Evolutionary conservation across 2,113 vertebrate genomes (phyloP), one percentile per base, ranked within the genome.

Genomic region (Zapornia atra): DNA sequence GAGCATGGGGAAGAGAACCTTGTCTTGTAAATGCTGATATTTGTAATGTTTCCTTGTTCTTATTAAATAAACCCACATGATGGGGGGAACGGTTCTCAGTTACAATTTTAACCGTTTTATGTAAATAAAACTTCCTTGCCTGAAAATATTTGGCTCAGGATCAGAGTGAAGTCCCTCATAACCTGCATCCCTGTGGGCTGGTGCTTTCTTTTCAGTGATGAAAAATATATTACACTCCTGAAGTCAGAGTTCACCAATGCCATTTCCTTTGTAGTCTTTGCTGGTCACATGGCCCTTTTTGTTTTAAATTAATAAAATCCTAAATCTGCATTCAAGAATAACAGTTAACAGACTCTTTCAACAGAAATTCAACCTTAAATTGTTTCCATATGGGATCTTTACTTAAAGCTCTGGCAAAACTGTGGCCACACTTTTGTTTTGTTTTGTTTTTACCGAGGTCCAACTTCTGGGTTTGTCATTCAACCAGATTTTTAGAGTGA

Each of bases 301-400:
- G 88, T 96, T 98, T 98, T 94, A 97, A 97, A 97, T 98, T 96
- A 97, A 96, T 96, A 97, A 97, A 97, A 95, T 98, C 95, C 95
- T 97, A 42, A 97, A 95, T 96, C 95, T 96, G 81, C 92, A 77
- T 91, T 98, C 87, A 97, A 94, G 90, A 96, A 96, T 96, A 98
- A 96, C 92, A 92, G 85, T 92, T 96, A 96, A 93, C 94, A 60
- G 86, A 68, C 79, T 97, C 86, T 96, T 97, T 95, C 88, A 96
- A 90, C 94, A 97, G 69, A 98, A 97, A 97, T 95, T 97, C 76
- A 97, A 75, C 79, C 85, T 95, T 92, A 96, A 98, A 95, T 98
- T 96, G 78, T 81, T 97, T 97, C 94, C 93, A 95, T 97, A 89
- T 97, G 97, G 75, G 63, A 42, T 94, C 79, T 96, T 94, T 95